These are phyloP conservation scores for Thalpophila matura DNA, from an alignment of 2,888 invertebrate species.

Conservation along the genomic window DNA sequence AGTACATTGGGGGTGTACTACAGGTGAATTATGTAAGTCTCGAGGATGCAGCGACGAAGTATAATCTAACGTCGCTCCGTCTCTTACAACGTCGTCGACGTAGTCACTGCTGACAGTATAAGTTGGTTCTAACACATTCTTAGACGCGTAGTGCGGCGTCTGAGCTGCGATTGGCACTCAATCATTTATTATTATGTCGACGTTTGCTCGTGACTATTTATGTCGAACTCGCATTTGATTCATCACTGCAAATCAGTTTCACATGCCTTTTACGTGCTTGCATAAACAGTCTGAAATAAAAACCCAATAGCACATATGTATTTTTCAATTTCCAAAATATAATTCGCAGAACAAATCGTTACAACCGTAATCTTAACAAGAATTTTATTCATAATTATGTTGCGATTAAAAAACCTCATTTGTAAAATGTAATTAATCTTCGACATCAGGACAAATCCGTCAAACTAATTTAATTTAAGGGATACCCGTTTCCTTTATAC, in stretches of 20 bases:
- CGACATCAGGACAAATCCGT: conserved; percentile 76
- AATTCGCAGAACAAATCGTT: conserved; percentile 18
- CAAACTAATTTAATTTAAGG: conserved; percentile 86
- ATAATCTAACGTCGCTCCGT: conserved; percentile 1
- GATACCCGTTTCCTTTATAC: conserved; percentile 86
- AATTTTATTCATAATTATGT: conserved; percentile 31
- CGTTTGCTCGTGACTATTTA: conserved; percentile 62
- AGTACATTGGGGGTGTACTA: no score
- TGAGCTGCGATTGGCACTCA: conserved; percentile 65
- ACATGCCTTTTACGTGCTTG: conserved; percentile 31
- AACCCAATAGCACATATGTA: background rate
- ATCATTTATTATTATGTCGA: conserved; percentile 68
- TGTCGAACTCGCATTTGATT: conserved; percentile 58
- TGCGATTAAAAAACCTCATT: conserved; percentile 50
- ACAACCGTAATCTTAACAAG: conserved; percentile 16
- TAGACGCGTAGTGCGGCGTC: conserved; percentile 48
- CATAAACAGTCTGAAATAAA: conserved; percentile 18
- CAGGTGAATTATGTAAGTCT: no score
- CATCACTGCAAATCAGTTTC: conserved; percentile 35
- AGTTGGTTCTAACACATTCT: conserved; percentile 36
- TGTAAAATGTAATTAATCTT: conserved; percentile 57
- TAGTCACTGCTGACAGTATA: conserved; percentile 4
- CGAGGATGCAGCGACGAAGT: no score
- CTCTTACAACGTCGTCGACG: no score
- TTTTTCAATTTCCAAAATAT: background rate